A percentile compares a stretch with the other conserved stretches of the same genome.
Evolutionary conservation across 2,797 vertebrate species (phyloP).

Genomic region (Discoglossus pictus): DNA sequence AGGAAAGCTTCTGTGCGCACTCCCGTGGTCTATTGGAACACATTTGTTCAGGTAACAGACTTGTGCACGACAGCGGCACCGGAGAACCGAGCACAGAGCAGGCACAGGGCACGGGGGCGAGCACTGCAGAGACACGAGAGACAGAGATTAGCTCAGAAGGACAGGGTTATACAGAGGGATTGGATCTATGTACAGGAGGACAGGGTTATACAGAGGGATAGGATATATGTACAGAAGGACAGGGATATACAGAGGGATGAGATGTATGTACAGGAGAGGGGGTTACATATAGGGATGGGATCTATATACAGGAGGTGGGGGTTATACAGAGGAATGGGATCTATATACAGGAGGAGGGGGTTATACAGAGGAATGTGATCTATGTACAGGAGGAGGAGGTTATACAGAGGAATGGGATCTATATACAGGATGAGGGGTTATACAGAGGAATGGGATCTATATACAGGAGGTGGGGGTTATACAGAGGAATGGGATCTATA

Average conservation of each 20-base stretch:
- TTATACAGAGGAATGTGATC: no score
- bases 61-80: constrained; percentile 27
- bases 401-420: neutral
- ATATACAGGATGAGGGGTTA: neutral
- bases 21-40: no score
- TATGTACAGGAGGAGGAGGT: neutral
- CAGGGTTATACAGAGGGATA: neutral
- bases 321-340: neutral
- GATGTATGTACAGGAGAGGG: neutral
- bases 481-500: no score
- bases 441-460: neutral
- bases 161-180: neutral
- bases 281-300: neutral
- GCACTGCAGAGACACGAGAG: constrained; percentile 42
- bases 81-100: constrained; percentile 36
- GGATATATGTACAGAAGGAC: neutral
- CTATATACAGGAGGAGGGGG: neutral
- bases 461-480: neutral
- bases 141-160: neutral
- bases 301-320: neutral
- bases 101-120: constrained; percentile 42
- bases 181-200: neutral
- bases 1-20: no score
- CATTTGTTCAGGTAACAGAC: no score
- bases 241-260: neutral